These are phyloP conservation scores for Choristoneura rosaceana DNA, from an alignment of 2,888 invertebrate species.

Conservation along the genomic window DNA sequence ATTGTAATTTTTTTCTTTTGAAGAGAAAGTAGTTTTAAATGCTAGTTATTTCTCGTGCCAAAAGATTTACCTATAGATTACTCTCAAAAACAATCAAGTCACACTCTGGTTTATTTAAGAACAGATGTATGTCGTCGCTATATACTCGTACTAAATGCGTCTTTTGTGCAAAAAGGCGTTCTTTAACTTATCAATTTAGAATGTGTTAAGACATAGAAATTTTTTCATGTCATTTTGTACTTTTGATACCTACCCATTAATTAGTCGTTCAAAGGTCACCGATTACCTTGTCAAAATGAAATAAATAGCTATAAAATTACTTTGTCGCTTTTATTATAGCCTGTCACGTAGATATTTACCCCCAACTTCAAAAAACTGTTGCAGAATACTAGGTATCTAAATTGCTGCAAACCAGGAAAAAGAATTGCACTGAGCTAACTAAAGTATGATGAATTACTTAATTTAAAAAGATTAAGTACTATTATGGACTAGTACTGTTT, in stretches of 20 bases:
- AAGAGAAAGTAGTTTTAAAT: conserved; percentile 30
- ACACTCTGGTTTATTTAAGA: neutral
- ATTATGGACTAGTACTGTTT: too few species aligned
- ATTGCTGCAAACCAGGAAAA: too few species aligned
- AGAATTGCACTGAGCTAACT: too few species aligned
- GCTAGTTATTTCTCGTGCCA: conserved; percentile 39
- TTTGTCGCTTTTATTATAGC: conserved; percentile 55
- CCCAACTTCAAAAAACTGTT: too few species aligned
- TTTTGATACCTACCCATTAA: conserved; percentile 82
- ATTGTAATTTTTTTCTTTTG: conserved; percentile 23
- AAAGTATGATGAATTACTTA: too few species aligned
- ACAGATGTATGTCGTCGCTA: neutral
- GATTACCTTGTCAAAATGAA: conserved; percentile 83
- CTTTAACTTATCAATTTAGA: conserved; percentile 74
- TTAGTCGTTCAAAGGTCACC: conserved; percentile 83
- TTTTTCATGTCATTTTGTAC: conserved; percentile 79
- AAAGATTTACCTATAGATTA: neutral
- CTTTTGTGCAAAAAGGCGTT: conserved; percentile 70
- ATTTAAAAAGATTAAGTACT: too few species aligned
- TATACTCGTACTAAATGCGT: conserved; percentile 72
- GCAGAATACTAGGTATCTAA: too few species aligned
- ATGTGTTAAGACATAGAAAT: conserved; percentile 74
- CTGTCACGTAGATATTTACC: neutral
- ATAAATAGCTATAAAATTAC: conserved; percentile 79
- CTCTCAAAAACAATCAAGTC: conserved; percentile 9